Base-by-base conservation (phyloP, 2,113 vertebrate species). In the Antennarius striatus region DNA sequence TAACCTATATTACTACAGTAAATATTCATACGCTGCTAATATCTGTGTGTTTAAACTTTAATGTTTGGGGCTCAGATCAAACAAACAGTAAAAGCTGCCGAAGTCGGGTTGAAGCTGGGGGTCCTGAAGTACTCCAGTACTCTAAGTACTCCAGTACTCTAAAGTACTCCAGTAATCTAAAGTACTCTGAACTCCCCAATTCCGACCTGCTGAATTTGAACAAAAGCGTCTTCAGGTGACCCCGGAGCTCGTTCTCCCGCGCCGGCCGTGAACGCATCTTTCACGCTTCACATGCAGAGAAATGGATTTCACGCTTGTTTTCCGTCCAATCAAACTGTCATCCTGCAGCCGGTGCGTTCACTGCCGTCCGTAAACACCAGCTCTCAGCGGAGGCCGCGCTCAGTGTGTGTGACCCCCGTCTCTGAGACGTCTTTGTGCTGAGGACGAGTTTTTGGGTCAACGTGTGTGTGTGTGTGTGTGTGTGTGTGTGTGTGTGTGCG, bases 361-460 rank as follows among this genome's bases (percentile, higher is more conserved):
- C 56, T 59, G 46, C 3, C n/a, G 0, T 29, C 43, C 6, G 83
- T 64, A 61, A 70, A 82, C 46, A 28, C 0, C 1, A 57, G 39
- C 15, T 28, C 46, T 32, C 16, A 4, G 3, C 28, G 0, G 1
- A 7, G 28, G 56, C 67, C 12, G 6, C 0, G 15, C 56, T 57
- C 30, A 6, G 36, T 32, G 45, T 12, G 45, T 1, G 9, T 17
- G 46, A 64, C 66, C 77, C 75, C 62, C 57, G 65, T 51, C 46
- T 49, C 17, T 52, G 66, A 74, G 63, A 67, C 57, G 56, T 74
- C 68, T 80, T 76, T 80, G 81, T 71, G 22, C 49, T 0, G 67
- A 77, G 79, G 82, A 76, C 65, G 2, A 57, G 63, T 82, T 82
- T 88, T 53, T 88, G 77, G 83, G 81, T 86, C 83, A 82, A 0